Evolutionary conservation across 2,797 vertebrate genomes (phyloP).

Genomic region (Scleropages formosus): DNA sequence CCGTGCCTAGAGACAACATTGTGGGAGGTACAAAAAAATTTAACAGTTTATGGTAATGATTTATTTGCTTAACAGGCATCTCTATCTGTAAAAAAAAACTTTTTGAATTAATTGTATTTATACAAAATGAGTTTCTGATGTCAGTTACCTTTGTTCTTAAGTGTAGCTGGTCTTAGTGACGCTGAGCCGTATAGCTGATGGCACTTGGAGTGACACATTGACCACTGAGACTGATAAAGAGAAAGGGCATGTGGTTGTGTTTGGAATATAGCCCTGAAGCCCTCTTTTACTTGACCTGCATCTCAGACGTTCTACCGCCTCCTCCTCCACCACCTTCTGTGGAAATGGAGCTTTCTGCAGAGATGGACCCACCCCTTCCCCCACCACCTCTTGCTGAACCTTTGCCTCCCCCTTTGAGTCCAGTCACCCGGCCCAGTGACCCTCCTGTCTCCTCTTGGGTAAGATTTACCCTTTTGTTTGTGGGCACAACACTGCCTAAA

Average conservation of each 20-base stretch:
- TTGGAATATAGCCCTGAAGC: neutral
- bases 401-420: constrained; percentile 9
- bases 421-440: constrained; percentile 40
- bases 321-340: constrained; percentile 36
- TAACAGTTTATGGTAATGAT: neutral
- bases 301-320: constrained; percentile 49
- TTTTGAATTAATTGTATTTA: neutral
- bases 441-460: constrained; percentile 55
- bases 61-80: neutral
- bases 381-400: constrained; percentile 42
- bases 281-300: constrained; percentile 13
- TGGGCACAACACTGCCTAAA: too few species aligned
- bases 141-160: too few species aligned
- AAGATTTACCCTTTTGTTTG: neutral
- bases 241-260: neutral
- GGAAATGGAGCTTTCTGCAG: constrained; percentile 39
- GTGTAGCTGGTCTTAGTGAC: too few species aligned
- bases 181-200: too few species aligned
- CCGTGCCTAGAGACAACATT: constrained; percentile 22
- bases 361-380: constrained; percentile 43
- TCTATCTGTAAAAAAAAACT: neutral
- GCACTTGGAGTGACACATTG: too few species aligned
- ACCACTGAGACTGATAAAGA: neutral
- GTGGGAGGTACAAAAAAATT: constrained; percentile 47
- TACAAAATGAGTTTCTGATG: neutral